Evolutionary conservation across 2,888 invertebrate genomes (phyloP).

Genomic region (Callimorpha dominula): DNA sequence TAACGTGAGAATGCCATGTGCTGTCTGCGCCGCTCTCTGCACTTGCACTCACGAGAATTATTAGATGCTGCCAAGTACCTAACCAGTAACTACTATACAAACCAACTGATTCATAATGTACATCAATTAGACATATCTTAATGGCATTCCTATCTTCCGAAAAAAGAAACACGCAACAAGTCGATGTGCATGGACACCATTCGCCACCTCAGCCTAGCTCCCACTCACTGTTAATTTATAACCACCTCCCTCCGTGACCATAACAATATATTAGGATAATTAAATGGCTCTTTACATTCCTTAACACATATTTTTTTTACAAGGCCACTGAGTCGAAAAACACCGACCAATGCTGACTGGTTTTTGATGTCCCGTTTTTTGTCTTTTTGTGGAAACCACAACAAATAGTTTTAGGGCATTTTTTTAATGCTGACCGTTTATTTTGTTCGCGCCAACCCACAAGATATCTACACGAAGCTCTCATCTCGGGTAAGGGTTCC

Average conservation of each 20-base stretch:
- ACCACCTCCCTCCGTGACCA: constrained; percentile 82
- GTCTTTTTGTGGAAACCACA: constrained; percentile 82
- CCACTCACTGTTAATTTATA: constrained; percentile 79
- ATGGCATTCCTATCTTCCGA: constrained; percentile 31
- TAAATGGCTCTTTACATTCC: constrained; percentile 87
- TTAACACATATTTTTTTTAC: constrained; percentile 84
- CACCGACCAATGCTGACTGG: constrained; percentile 85
- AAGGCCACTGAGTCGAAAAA: constrained; percentile 81
- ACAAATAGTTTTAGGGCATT: constrained; percentile 84
- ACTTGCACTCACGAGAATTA: constrained; percentile 35
- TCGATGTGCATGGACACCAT: constrained; percentile 57
- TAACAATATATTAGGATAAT: constrained; percentile 87
- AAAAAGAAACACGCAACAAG: constrained; percentile 35
- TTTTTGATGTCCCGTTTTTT: constrained; percentile 80
- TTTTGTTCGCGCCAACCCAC: constrained; percentile 76
- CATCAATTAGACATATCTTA: constrained; percentile 34
- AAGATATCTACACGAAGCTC: constrained; percentile 46
- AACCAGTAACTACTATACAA: constrained; percentile 23
- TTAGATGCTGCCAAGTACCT: constrained; percentile 28
- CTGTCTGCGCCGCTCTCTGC: constrained; percentile 34
- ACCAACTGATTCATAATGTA: constrained; percentile 30
- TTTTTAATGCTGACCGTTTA: constrained; percentile 76
- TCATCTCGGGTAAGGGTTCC: constrained; percentile 44
- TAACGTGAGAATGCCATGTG: constrained; percentile 65
- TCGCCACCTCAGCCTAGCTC: constrained; percentile 72